A percentile compares a stretch with the other conserved stretches of the same genome.
phyloP scores from a whole-genome alignment of 2,888 invertebrate genomes.

The Agriopis marginaria region DNA sequence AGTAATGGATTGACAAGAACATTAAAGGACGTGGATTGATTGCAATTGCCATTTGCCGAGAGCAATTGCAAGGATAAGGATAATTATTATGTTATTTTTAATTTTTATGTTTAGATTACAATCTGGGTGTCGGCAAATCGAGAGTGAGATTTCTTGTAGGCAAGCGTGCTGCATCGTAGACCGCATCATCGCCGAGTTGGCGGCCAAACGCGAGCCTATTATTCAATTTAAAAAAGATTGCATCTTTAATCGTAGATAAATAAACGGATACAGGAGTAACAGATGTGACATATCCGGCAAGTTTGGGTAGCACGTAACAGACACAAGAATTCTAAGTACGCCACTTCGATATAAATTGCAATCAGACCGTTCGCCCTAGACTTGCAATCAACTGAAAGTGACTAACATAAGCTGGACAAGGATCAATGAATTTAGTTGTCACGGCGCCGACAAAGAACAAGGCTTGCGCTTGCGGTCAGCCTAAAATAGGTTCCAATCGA shows the following conservation, averaged over 20 bases:
- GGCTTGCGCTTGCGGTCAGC: conserved; percentile 52
- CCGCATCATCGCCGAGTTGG: too few species aligned
- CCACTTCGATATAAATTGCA: conserved; percentile 45
- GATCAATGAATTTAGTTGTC: conserved; percentile 66
- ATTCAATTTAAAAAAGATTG: not conserved
- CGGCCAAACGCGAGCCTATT: too few species aligned
- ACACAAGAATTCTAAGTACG: not conserved
- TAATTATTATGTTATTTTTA: too few species aligned
- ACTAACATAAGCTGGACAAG: conserved; percentile 46
- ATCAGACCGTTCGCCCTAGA: conserved; percentile 52
- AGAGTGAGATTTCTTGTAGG: too few species aligned
- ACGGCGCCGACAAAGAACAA: conserved; percentile 59
- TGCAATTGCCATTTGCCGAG: too few species aligned
- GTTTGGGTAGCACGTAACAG: not conserved
- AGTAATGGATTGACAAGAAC: too few species aligned
- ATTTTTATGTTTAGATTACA: too few species aligned
- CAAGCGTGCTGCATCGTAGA: too few species aligned
- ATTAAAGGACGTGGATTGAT: too few species aligned
- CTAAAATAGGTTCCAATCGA: conserved; percentile 24
- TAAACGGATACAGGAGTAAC: not conserved
- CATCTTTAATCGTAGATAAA: not conserved
- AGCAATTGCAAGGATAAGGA: too few species aligned
- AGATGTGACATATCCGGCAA: not conserved
- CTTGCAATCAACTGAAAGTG: conserved; percentile 38
- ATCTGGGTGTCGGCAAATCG: too few species aligned